These are phyloP conservation scores for Neodiprion lecontei DNA, from an alignment of 1,140 invertebrate genomes.

Conservation along the genomic window DNA sequence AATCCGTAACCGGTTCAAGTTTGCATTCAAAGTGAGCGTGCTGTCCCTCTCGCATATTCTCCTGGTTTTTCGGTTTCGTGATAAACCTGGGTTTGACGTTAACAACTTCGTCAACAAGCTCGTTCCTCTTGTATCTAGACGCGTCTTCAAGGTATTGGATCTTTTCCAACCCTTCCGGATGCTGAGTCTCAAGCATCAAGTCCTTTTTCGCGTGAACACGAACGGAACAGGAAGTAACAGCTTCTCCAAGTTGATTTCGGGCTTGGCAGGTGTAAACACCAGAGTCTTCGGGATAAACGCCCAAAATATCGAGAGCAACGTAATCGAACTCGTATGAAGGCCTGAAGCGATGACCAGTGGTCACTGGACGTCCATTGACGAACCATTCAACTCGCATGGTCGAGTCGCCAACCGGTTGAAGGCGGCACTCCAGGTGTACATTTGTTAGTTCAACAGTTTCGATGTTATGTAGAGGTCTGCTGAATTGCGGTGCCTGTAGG, in stretches of 20 bases:
- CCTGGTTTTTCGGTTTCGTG: slow-evolving; percentile 84
- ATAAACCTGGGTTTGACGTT: slow-evolving; percentile 84
- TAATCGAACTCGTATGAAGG: slow-evolving; percentile 98
- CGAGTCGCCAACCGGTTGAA: slow-evolving; percentile 93
- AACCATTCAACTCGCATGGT: slow-evolving; percentile 98
- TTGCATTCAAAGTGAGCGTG: slow-evolving; percentile 98
- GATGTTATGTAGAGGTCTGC: slow-evolving; percentile 86
- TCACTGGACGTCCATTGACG: slow-evolving; percentile 88
- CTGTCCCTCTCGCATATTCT: slow-evolving; percentile 87
- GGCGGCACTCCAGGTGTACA: slow-evolving; percentile 90
- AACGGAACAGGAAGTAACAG: slow-evolving; percentile 90
- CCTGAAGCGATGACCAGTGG: slow-evolving; percentile 91
- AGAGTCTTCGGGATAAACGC: slow-evolving; percentile 95
- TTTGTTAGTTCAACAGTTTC: slow-evolving; percentile 92
- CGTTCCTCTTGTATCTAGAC: slow-evolving; percentile 82
- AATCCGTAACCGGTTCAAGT: slow-evolving; percentile 94
- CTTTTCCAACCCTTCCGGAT: slow-evolving; percentile 86
- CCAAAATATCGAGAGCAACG: slow-evolving; percentile 93
- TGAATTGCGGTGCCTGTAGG: slow-evolving; percentile 86
- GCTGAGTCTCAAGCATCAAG: slow-evolving; percentile 83
- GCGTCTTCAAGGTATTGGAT: slow-evolving; percentile 91
- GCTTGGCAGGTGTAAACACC: slow-evolving; percentile 95
- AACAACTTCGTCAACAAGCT: slow-evolving; percentile 83
- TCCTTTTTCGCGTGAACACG: slow-evolving; percentile 89
- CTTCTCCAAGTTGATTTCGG: slow-evolving; percentile 89